Conservation (phyloP, 2,888 invertebrate species). For the Drosophila rubida region DNA sequence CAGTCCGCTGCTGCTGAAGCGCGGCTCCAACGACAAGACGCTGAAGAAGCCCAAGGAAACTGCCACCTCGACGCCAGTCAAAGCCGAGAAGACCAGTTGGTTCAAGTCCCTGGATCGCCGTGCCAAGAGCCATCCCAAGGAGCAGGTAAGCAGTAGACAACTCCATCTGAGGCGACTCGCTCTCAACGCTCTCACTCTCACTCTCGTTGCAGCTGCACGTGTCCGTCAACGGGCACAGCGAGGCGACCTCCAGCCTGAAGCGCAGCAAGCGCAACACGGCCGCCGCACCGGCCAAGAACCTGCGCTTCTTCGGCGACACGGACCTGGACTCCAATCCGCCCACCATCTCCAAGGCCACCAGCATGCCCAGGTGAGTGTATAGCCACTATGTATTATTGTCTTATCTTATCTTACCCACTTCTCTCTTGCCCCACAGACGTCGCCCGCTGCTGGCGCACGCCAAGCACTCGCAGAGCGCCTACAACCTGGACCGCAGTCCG, state of each 20-base stretch:
- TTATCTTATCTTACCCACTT: no score
- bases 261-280: conserved; percentile 72
- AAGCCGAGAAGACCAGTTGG: conserved; percentile 88
- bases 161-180: neutral
- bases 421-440: conserved; percentile 60
- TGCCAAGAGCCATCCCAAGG: conserved; percentile 88
- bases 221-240: conserved; percentile 72
- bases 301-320: conserved; percentile 94
- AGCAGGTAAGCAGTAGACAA: conserved; percentile 67
- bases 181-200: no score
- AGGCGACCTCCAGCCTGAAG: conserved; percentile 76
- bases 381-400: no score
- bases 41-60: conserved; percentile 70
- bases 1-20: conserved; percentile 88
- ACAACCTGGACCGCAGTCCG: conserved; percentile 82
- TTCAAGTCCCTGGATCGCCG: conserved; percentile 92
- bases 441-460: conserved; percentile 74
- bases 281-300: conserved; percentile 86
- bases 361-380: conserved; percentile 79
- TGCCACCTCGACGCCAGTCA: conserved; percentile 84
- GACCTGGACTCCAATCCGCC: conserved; percentile 90
- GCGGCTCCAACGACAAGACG: conserved; percentile 85
- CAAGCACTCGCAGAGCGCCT: conserved; percentile 84
- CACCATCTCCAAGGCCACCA: conserved; percentile 85
- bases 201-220: conserved; percentile 66